Conservation (phyloP, 2,888 invertebrate genomes). For the Theretra japonica region DNA sequence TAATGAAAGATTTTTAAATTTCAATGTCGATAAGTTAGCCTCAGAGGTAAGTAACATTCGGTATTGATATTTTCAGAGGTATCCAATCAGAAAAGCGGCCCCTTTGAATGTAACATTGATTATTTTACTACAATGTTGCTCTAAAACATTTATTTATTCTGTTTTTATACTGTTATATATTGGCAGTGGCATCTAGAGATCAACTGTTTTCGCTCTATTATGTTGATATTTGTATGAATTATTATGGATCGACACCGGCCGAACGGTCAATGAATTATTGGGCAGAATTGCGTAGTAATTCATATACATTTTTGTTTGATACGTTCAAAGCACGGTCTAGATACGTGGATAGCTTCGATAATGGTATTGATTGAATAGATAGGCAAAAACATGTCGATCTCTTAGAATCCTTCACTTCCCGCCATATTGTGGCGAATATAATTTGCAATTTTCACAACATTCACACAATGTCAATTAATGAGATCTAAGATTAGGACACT, state of each 20-base stretch:
- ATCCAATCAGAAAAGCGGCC: not conserved
- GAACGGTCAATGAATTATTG: no score
- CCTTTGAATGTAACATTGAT: not conserved
- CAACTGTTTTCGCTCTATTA: not conserved
- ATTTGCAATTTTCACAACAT: slow-evolving; percentile 15
- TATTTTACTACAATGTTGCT: not conserved
- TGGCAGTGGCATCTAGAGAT: not conserved
- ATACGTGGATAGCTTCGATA: no score
- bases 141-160: not conserved
- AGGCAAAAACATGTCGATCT: not conserved
- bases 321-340: no score
- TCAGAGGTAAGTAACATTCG: no score
- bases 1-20: no score
- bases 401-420: slow-evolving; percentile 29
- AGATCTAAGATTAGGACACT: slow-evolving; percentile 69
- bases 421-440: slow-evolving; percentile 41
- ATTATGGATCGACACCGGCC: no score
- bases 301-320: no score
- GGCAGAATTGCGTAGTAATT: no score
- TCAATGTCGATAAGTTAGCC: no score
- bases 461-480: slow-evolving; percentile 48
- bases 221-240: no score
- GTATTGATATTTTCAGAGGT: not conserved
- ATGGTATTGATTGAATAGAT: no score
- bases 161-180: not conserved